A percentile compares a stretch with the other conserved stretches of the same genome.
phyloP scores from a whole-genome alignment of 2,113 vertebrate species.

The Sapajus apella region DNA sequence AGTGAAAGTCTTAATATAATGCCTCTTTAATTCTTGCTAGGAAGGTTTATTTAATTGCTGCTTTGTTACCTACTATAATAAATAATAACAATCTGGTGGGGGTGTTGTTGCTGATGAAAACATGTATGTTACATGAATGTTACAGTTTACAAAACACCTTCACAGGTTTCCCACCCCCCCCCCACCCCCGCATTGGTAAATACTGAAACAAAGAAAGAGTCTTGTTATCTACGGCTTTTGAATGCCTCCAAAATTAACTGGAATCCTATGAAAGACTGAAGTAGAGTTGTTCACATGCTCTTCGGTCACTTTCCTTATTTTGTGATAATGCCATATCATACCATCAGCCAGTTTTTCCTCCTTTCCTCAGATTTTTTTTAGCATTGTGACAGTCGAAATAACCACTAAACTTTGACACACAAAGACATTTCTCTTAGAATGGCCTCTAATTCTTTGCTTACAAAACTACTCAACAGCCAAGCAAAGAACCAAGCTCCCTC shows the following conservation, averaged over 20 bases:
- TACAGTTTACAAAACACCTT: not conserved
- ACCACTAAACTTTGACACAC: not conserved
- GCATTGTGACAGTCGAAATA: not conserved
- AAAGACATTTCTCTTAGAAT: conserved; percentile 7
- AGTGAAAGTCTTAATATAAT: not conserved
- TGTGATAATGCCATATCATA: not conserved
- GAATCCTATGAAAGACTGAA: not conserved
- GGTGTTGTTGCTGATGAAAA: not conserved
- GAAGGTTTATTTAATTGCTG: not conserved
- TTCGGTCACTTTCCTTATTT: not conserved
- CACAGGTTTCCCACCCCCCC: no score
- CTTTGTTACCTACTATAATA: not conserved
- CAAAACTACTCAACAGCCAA: not conserved
- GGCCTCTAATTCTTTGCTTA: not conserved
- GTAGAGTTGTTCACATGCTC: not conserved
- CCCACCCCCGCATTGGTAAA: no score
- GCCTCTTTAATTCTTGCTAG: not conserved
- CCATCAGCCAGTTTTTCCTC: not conserved
- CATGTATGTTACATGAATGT: not conserved
- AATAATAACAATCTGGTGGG: not conserved
- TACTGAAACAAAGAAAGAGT: not conserved
- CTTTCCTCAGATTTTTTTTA: not conserved
- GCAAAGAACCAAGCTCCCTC: not conserved
- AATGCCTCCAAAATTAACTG: not conserved
- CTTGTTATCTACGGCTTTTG: not conserved